Evolutionary conservation across 2,113 vertebrate genomes (phyloP), one percentile per base, ranked within the genome.

Genomic region (Pseudorasbora parva): DNA sequence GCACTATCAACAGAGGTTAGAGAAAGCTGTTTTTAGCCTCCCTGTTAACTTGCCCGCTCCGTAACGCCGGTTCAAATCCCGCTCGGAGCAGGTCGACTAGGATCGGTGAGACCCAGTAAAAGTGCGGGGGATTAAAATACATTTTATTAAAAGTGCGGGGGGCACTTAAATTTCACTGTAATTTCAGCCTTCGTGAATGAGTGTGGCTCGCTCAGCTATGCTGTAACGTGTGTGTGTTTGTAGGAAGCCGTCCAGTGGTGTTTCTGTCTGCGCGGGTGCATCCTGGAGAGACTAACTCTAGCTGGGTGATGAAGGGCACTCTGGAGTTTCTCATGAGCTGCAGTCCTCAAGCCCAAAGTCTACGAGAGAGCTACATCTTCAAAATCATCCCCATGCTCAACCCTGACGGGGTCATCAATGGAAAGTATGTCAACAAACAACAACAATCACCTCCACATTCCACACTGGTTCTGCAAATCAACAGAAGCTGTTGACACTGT

Each of bases 381-480:
- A 99, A 99, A 95, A 97, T 99, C 89, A 93, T 99, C 88, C 98
- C 98, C 51, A 99, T 99, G 98, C 96, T 99, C 71, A 99, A 99
- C 93, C 98, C 98, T 82, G 98, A 99, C 87, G 97, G 98, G 85
- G 98, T 99, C 89, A 93, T 99, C 91, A 99, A 98, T 91, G 98
- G 98, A 92, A 99, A 96, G 98, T 99, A 95, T 94, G 96, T 93
- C 21, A 54, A 69, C 72, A 45, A 2, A 21, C 5, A 45, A 49
- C 12, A 23, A 45, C n/a, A 25, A 21, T 37, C 71, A 25, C n/a
- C 21, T 60, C 5, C 51, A 33, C 33, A 0, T 30, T 7, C 37
- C 12, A 47, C 17, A 25, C 11, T 3, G 19, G 33, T 25, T 23
- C 43, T 43, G 33, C 60, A 62, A 27, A 68, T 68, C 7, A 37